Base-by-base conservation (phyloP, 2,888 invertebrate species). In the Coremacera marginata region DNA sequence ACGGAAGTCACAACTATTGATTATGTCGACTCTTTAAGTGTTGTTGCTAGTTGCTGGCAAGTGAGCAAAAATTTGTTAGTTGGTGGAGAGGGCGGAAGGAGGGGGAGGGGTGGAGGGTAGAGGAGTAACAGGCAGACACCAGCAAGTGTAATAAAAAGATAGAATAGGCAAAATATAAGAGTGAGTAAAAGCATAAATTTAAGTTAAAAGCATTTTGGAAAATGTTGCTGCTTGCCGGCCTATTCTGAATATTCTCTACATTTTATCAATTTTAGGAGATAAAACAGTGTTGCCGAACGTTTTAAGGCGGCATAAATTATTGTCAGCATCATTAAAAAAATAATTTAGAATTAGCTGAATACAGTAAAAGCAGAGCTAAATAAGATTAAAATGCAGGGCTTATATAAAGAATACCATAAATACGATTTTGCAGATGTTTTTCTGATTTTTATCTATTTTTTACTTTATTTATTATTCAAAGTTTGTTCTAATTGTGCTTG, bases 1-100 rank as follows among this genome's bases (percentile, higher is more conserved):
- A 84, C 84, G 85, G 83, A 85, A 85, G 86, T 84, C 85, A 84
- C 85, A 85, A 85, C 86, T 85, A 85, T 85, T 85, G 84, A 85
- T 85, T 85, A 84, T 84, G 85, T 81, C 81, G 85, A 74, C 65
- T 74, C 74, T 74, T 65, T n/a, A 34, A 49, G 19, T 55, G n/a
- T 11, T 37, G 52, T 16, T 27, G 37, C 16, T 44, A 9, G 14
- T 27, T 25, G 70, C 22, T 70, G 49, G 22, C n/a, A 27, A 44
- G 44, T 49, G 37, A 25, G 25, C 25, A 25, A 27, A 25, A 25
- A 11, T 62, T n/a, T 5, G 16, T 16, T n/a, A n/a, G n/a, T n/a
- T n/a, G n/a, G n/a, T n/a, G n/a, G n/a, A n/a, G n/a, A n/a, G n/a
- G n/a, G 31, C 31, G 2, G 14, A 5, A 2, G 14, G 65, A 25